These are phyloP conservation scores for Gorsachius goisagi DNA, from an alignment of 2,113 vertebrate genomes.

Conservation along the genomic window DNA sequence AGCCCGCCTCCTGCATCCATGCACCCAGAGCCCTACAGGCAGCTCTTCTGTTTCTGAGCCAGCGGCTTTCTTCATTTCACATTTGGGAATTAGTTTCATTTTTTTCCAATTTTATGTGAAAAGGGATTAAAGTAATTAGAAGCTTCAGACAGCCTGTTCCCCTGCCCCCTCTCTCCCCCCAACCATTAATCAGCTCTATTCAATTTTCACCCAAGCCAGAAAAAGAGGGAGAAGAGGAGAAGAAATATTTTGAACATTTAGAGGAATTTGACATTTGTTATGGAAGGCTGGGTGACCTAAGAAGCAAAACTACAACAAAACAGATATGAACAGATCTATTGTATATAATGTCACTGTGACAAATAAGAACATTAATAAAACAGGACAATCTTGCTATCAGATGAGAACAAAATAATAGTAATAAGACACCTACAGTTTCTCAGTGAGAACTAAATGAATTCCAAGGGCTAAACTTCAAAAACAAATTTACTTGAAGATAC, in stretches of 20 bases:
- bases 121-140: conserved; percentile 8
- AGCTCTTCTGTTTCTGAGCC: neutral
- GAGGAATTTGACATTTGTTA: neutral
- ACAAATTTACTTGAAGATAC: neutral
- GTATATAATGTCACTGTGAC: neutral
- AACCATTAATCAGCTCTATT: neutral
- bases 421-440: neutral
- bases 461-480: neutral
- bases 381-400: neutral
- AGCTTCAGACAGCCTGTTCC: neutral
- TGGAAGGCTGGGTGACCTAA: neutral
- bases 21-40: neutral
- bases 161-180: too few species aligned
- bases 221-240: neutral
- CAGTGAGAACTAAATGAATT: neutral
- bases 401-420: neutral
- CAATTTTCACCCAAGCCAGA: neutral
- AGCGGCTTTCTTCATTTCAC: neutral
- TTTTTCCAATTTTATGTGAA: neutral
- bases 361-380: conserved; percentile 1
- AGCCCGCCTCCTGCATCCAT: neutral
- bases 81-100: neutral
- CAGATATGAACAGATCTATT: neutral
- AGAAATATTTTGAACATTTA: neutral
- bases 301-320: neutral